These are phyloP conservation scores for Pararge aegeria DNA, from an alignment of 1,140 invertebrate genomes.

Conservation along the genomic window DNA sequence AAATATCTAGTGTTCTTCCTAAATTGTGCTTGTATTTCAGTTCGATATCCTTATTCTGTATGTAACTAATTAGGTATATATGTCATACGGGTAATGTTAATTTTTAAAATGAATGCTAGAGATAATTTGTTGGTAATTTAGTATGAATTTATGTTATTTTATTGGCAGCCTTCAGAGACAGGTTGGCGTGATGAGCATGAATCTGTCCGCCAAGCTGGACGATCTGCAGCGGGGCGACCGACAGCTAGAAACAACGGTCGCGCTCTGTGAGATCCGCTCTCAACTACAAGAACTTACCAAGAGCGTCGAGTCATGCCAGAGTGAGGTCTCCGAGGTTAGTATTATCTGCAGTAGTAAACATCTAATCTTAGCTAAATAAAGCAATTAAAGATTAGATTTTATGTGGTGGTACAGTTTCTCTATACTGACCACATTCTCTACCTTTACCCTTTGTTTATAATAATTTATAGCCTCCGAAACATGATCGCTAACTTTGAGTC, in stretches of 20 bases:
- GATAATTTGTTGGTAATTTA: not conserved
- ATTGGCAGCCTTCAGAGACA: slow-evolving; percentile 93
- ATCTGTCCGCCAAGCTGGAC: slow-evolving; percentile 94
- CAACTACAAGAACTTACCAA: slow-evolving; percentile 95
- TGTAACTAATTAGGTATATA: too few relatives aligned
- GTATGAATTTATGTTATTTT: not conserved
- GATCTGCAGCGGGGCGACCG: slow-evolving; percentile 92
- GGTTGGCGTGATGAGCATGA: slow-evolving; percentile 97
- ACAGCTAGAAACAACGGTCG: slow-evolving; percentile 93
- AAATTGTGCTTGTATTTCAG: too few relatives aligned
- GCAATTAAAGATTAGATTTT: too few relatives aligned
- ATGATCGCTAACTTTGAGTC: too few relatives aligned
- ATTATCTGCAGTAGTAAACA: not conserved
- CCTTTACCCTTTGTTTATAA: too few relatives aligned
- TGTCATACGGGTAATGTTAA: too few relatives aligned
- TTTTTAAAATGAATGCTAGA: too few relatives aligned
- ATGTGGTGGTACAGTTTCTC: too few relatives aligned
- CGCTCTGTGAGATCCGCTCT: slow-evolving; percentile 92
- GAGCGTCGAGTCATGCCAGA: slow-evolving; percentile 95
- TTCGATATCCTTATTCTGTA: too few relatives aligned
- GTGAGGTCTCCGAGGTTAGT: slow-evolving; percentile 89
- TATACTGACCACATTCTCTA: too few relatives aligned
- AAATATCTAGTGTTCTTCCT: too few relatives aligned
- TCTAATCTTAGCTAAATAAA: not conserved
- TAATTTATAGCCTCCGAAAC: too few relatives aligned